Conservation (phyloP, 2,113 vertebrate species). For the Megatriorchis doriae region DNA sequence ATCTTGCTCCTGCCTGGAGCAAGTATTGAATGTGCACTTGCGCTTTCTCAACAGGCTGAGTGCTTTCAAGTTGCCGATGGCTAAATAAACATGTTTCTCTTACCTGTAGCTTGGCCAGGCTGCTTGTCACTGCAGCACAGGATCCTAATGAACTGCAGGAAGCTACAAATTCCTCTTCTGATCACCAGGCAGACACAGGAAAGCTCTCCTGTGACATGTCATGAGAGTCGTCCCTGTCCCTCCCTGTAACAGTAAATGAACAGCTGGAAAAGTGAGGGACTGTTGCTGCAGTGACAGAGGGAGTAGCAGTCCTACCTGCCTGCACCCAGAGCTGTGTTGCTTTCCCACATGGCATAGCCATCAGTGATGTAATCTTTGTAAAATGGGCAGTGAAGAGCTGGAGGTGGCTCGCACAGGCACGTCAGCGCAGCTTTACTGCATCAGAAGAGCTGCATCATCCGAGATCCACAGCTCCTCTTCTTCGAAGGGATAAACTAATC, state of each 20-base stretch:
- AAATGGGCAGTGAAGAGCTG: not conserved
- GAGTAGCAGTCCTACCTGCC: not conserved
- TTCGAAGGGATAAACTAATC: not conserved
- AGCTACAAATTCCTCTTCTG: not conserved
- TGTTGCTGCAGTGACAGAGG: not conserved
- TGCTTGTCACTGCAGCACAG: not conserved
- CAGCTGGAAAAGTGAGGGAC: not conserved
- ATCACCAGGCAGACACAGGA: not conserved
- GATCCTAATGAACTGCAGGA: not conserved
- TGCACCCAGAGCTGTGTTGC: not conserved
- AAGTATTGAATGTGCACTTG: not conserved
- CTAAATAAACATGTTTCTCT: not conserved
- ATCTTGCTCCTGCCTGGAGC: not conserved
- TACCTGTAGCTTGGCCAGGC: not conserved
- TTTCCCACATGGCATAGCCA: rapidly evolving
- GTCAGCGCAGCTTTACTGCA: rapidly evolving
- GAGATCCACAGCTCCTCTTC: not conserved
- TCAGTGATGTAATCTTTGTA: not conserved
- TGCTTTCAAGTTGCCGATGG: not conserved
- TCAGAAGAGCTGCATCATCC: not conserved
- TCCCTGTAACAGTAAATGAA: not conserved
- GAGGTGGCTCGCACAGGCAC: not conserved
- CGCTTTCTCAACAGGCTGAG: not conserved
- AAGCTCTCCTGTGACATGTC: not conserved
- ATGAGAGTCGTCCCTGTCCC: not conserved